Evolutionary conservation across 2,888 invertebrate genomes (phyloP), one percentile per base, ranked within the genome.

Genomic region (Orgyia antiqua): DNA sequence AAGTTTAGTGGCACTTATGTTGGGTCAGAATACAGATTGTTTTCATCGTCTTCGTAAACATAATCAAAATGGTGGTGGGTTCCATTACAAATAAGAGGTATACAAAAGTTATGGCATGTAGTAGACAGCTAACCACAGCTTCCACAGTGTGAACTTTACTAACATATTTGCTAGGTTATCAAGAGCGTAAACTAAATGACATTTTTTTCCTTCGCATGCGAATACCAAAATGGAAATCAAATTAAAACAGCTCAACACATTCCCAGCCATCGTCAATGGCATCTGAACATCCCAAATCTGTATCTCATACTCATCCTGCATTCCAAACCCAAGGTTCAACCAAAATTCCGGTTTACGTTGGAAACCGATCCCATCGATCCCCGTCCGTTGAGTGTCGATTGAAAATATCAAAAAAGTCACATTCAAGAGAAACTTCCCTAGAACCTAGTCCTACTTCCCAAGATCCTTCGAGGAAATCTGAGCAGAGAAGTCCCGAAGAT

Each of bases 261-360:
- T 87, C 87, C 75, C 87, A 87, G 68, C 86, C 84, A 51, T 84
- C 84, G n/a, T 87, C 87, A 36, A 68, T 84, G 71, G 83, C 75
- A 13, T 80, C 79, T 40, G 86, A 84, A 61, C 73, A 72, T 62
- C 84, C 78, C 15, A 84, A 83, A 62, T 82, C 87, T 64, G 45
- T 71, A 53, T 78, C 84, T 56, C 84, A 88, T 49, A 80, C 80
- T 74, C 88, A 87, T 76, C 80, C 87, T 42, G 83, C 82, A 71
- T 83, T 83, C 75, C 86, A 88, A 70, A 88, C 87, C 55, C 89
- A 88, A 72, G 89, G 90, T 45, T 91, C 92, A 67, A 91, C 92
- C 63, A 91, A 91, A 87, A 93, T 92, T 68, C 93, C 92, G 46
- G 89, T 92, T 41, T 92, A 90, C 76, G 88, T 91, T 58, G 92